Evolutionary conservation across 2,888 invertebrate species (phyloP).

Genomic region (Unio delphinus): DNA sequence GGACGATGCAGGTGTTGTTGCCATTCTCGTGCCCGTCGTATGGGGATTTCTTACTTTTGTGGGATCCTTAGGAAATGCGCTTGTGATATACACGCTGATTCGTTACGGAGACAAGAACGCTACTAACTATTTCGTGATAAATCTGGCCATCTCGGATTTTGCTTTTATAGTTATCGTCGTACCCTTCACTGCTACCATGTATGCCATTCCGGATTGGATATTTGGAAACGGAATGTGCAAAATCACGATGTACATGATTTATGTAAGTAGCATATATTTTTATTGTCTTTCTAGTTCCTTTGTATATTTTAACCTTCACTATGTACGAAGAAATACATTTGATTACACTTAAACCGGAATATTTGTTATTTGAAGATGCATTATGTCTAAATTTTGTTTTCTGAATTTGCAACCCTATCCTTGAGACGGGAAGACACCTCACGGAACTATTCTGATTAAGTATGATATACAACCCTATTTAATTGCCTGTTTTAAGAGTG

Average conservation of each 20-base stretch:
- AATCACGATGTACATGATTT: conserved; percentile 59
- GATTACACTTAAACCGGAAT: too few species aligned
- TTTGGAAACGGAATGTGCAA: conserved; percentile 63
- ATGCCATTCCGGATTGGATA: conserved; percentile 52
- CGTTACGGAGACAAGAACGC: conserved; percentile 59
- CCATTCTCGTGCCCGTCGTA: conserved; percentile 47
- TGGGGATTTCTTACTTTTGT: conserved; percentile 55
- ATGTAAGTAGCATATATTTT: conserved; percentile 51
- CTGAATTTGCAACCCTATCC: too few species aligned
- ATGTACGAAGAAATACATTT: too few species aligned
- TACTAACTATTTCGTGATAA: conserved; percentile 64
- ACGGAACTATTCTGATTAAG: too few species aligned
- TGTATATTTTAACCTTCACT: too few species aligned
- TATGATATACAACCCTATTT: too few species aligned
- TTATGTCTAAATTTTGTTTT: too few species aligned
- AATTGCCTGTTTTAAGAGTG: too few species aligned
- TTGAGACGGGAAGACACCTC: too few species aligned
- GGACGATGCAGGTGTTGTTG: conserved; percentile 1
- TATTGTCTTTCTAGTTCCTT: conserved; percentile 1
- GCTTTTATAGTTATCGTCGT: conserved; percentile 61
- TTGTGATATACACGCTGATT: conserved; percentile 61
- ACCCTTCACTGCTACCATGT: conserved; percentile 59
- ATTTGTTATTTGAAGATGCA: too few species aligned
- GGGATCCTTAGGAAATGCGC: conserved; percentile 58
- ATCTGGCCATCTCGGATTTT: conserved; percentile 64